Conservation (phyloP, 2,888 invertebrate species). For the Tipula vernalis region DNA sequence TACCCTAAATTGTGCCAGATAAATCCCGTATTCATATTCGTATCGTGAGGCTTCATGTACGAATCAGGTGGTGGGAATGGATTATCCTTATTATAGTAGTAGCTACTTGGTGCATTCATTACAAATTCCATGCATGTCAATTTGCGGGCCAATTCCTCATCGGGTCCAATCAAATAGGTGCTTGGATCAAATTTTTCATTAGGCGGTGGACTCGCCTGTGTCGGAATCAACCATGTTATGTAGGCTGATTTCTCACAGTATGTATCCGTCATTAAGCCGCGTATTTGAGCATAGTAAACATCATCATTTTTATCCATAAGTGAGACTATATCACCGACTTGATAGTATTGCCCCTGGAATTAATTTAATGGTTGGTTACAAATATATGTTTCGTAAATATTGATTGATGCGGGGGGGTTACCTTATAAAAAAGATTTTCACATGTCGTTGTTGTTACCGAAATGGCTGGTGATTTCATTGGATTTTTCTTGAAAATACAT, state of each 20-base stretch:
- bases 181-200: conserved; percentile 73
- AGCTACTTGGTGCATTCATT: conserved; percentile 88
- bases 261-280: conserved; percentile 80
- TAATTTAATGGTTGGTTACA: background rate
- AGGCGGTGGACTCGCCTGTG: conserved; percentile 63
- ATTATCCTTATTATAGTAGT: conserved; percentile 61
- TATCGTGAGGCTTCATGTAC: conserved; percentile 16
- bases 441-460: conserved; percentile 73
- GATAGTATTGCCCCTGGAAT: conserved; percentile 60
- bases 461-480: conserved; percentile 67
- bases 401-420: conserved; percentile 27
- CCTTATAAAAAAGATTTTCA: conserved; percentile 64
- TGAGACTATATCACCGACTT: conserved; percentile 84
- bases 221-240: conserved; percentile 83
- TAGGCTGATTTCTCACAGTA: conserved; percentile 90
- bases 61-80: conserved; percentile 54
- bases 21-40: conserved; percentile 36
- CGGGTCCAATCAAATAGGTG: conserved; percentile 82
- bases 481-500: conserved; percentile 60
- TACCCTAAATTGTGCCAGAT: conserved; percentile 41
- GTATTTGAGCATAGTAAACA: conserved; percentile 78
- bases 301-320: conserved; percentile 62
- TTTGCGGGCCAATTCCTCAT: conserved; percentile 78
- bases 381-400: background rate
- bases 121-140: conserved; percentile 82